Base-by-base conservation (phyloP, 2,888 invertebrate genomes). In the Aethes cnicana region DNA sequence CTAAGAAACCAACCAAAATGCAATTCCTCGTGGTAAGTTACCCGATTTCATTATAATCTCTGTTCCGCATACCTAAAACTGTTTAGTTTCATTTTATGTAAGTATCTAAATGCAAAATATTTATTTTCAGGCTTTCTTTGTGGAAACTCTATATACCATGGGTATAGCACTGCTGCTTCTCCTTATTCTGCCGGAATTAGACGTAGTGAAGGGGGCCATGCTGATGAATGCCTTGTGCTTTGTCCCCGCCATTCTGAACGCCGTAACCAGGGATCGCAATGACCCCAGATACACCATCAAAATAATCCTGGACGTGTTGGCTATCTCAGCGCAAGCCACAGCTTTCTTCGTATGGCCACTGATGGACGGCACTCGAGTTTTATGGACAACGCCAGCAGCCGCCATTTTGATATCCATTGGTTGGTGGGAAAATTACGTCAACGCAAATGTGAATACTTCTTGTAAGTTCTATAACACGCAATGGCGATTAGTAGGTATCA, bases 371-470 rank as follows among this genome's bases (percentile, higher is more conserved):
- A 81, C 82, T 1, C 72, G 81, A 1, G 57, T 72, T 11, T 71
- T 93, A 6, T 94, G 94, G 92, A 72, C 92, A 8, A 91, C 93
- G 55, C 93, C 94, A 0, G 59, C 93, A 2, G 91, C 94, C 2
- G 84, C 94, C 42, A 62, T 94, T 20, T 82, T 95, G 17, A 91
- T 94, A 47, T 96, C 96, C 0, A 84, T 93, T 35, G 94, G 94
- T 14, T 97, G 96, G 95, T 96, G 96, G 96, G 94, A 95, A 73
- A 96, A 96, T 77, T 96, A 92, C 73, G 90, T 94, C 3, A 62
- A 69, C 25, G 63, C 69, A 1, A 78, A 76, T 47, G 76, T 64
- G 47, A 59, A 77, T 47, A 72, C 75, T 32, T 70, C 79, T 66
- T 68, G 87, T 84, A 68, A 58, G 60, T 59, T 20, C 41, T 60